Percentiles rank a stretch among this genome's conserved stretches.
phyloP scores from a whole-genome alignment of 2,113 vertebrate species.

The Galemys pyrenaicus region DNA sequence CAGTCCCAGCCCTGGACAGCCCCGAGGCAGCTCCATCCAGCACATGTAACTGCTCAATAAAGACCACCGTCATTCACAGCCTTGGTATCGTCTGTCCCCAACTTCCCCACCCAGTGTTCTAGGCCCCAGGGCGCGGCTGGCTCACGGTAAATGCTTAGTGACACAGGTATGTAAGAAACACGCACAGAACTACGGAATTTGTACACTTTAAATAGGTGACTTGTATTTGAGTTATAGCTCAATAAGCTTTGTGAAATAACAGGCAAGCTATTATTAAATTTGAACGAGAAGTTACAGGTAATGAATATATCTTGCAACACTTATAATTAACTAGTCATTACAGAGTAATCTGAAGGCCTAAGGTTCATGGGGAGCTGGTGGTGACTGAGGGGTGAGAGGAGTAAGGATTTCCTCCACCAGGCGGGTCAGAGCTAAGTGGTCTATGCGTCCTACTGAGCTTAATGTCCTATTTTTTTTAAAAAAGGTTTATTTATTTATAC shows the following conservation, averaged over 20 bases:
- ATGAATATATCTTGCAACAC: not conserved
- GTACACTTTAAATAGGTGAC: not conserved
- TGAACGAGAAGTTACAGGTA: not conserved
- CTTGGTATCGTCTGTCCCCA: no score
- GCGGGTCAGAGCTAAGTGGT: accelerated
- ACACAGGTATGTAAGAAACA: accelerated
- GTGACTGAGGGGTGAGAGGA: no score
- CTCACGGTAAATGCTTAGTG: not conserved
- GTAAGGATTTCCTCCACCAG: no score
- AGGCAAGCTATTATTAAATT: not conserved
- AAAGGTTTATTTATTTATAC: no score
- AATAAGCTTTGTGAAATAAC: not conserved
- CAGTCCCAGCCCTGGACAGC: not conserved
- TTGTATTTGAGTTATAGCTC: not conserved
- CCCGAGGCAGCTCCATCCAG: not conserved
- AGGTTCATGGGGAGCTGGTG: accelerated
- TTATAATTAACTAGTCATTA: not conserved
- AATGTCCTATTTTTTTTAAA: no score
- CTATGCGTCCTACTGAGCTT: not conserved
- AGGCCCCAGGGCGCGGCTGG: not conserved
- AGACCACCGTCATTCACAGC: no score
- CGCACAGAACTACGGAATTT: not conserved
- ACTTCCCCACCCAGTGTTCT: not conserved
- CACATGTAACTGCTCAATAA: not conserved
- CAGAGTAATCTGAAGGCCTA: not conserved